Evolutionary conservation across 64 coral and sea anemone species (phyloP).

Genomic region (Montipora efflorescens): DNA sequence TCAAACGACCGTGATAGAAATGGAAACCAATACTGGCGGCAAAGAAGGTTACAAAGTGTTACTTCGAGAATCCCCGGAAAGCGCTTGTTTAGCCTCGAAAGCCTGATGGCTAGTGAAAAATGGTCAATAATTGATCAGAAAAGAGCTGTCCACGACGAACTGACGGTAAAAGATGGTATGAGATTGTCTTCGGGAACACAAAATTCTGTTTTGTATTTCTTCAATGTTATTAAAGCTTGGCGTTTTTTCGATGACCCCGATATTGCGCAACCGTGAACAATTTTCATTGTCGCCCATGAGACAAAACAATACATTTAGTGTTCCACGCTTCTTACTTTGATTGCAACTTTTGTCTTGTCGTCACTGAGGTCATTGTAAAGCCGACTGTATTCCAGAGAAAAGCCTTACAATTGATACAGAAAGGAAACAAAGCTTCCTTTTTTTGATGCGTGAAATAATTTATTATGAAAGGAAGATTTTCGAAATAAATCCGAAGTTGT

Average conservation of each 20-base stretch:
- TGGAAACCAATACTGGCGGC: neutral
- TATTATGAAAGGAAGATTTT: neutral
- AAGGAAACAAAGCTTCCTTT: neutral
- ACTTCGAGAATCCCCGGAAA: neutral
- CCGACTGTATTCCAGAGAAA: neutral
- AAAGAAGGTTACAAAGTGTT: neutral
- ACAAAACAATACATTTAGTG: neutral
- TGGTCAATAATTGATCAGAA: neutral
- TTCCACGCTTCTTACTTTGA: neutral
- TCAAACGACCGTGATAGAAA: slow-evolving; percentile 11
- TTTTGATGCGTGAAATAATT: neutral
- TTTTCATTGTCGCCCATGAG: neutral
- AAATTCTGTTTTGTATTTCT: neutral
- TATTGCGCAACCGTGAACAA: neutral
- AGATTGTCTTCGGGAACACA: neutral
- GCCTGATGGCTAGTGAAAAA: neutral
- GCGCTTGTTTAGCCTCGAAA: neutral
- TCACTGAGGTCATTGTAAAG: neutral
- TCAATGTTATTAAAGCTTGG: neutral
- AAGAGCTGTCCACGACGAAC: too few species aligned
- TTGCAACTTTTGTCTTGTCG: neutral
- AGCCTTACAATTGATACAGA: too few species aligned
- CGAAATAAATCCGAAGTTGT: neutral
- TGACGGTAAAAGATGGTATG: neutral
- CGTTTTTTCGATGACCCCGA: neutral